Conservation (phyloP, 2,888 invertebrate species). For the Caenorhabditis zanzibari region DNA sequence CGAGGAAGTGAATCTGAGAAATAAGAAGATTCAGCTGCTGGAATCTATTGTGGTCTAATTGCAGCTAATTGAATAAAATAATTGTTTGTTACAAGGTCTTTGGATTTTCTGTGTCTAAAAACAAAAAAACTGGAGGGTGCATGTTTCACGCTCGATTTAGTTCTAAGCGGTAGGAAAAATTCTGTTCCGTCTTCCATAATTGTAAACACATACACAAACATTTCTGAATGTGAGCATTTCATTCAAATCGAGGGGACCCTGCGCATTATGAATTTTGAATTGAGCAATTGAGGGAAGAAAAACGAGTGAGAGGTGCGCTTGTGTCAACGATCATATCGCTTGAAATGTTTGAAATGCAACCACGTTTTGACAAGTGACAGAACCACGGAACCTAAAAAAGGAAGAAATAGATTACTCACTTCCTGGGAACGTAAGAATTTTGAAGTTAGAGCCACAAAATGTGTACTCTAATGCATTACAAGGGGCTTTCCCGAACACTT, state of each 20-base stretch:
- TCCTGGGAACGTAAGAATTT: not conserved
- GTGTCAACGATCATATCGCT: slow-evolving; percentile 32
- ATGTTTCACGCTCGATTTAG: slow-evolving; percentile 37
- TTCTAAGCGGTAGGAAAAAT: slow-evolving; percentile 17
- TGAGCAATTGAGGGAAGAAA: slow-evolving; percentile 17
- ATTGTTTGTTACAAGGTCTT: not conserved
- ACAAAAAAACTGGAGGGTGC: not conserved
- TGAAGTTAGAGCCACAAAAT: too few species aligned
- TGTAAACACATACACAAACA: slow-evolving; percentile 47
- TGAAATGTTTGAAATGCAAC: slow-evolving; percentile 28
- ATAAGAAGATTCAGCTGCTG: slow-evolving; percentile 3
- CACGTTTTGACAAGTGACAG: slow-evolving; percentile 17
- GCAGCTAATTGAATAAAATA: slow-evolving; percentile 1
- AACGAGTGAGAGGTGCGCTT: not conserved
- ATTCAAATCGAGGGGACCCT: not conserved
- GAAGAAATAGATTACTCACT: not conserved
- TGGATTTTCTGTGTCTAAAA: not conserved
- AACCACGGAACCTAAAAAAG: not conserved
- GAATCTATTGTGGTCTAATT: slow-evolving; percentile 4
- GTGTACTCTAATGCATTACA: too few species aligned
- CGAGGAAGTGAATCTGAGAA: not conserved
- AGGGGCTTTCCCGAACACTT: too few species aligned
- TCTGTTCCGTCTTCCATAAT: slow-evolving; percentile 46
- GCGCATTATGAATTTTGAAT: slow-evolving; percentile 22
- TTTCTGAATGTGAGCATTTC: not conserved